Base-by-base conservation (phyloP, 1,140 invertebrate genomes). In the Dendrolimus punctatus region DNA sequence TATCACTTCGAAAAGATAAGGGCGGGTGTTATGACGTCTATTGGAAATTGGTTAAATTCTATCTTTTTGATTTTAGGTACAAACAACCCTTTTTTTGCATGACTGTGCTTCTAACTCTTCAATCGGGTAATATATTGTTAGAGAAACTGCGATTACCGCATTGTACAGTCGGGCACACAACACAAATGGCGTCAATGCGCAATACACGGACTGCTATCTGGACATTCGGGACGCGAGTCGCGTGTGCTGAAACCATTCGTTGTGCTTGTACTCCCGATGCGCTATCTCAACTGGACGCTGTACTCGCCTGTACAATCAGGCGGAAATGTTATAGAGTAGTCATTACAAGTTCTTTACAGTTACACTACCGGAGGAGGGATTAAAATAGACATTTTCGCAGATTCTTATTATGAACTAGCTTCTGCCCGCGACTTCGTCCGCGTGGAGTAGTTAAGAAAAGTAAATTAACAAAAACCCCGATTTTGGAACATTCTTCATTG, bases 181-280 rank as follows among this genome's bases (percentile, higher is more conserved):
- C 38, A 42, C 49, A 38, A 47, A 54, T 57, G 49, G 55, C 46
- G 55, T 54, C 39, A 51, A 58, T 57, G 53, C 39, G 46, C 51
- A 37, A 40, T 43, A 51, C 36, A 49, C 47, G 51, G 23, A 23
- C 23, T 23, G 23, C 23, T 23, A 23, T 23, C 23, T 23, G 23
- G 23, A 23, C 23, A 23, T 23, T 61, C 57, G 52, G 55, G 54
- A 58, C 51, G 46, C 37, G 49, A 57, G 53, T 74, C 62, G 72
- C 72, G 72, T 75, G 72, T 66, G 59, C 52, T 23, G 44, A 45
- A 56, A 62, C 60, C 66, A 71, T 75, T 75, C 61, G 64, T 66
- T 66, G 64, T 55, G 47, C 51, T 52, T 58, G 54, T 55, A 60
- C 46, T 53, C 38, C 49, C 45, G 60, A 53, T 49, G 58, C 58